These are phyloP conservation scores for Agrilus mali DNA, from an alignment of 2,888 invertebrate species.

Conservation along the genomic window DNA sequence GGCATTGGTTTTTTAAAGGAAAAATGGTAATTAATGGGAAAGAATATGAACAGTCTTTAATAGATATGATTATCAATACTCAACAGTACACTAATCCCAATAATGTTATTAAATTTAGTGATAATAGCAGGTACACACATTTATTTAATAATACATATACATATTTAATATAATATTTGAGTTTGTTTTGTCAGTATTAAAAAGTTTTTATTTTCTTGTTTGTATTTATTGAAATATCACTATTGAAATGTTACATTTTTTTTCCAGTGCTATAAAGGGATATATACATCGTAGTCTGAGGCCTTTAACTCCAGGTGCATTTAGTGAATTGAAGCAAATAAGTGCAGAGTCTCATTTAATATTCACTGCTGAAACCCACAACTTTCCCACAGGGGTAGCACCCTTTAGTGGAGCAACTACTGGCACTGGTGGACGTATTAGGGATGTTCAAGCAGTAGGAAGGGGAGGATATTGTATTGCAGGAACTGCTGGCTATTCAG, in stretches of 20 bases:
- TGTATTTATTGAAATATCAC: neutral
- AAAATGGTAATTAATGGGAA: slow-evolving; percentile 72
- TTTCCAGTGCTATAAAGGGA: slow-evolving; percentile 72
- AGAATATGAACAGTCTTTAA: slow-evolving; percentile 66
- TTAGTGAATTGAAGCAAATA: slow-evolving; percentile 43
- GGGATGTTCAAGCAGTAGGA: slow-evolving; percentile 93
- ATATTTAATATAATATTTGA: neutral
- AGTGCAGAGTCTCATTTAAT: slow-evolving; percentile 70
- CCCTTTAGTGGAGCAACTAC: slow-evolving; percentile 98
- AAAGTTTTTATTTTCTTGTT: too few relatives aligned
- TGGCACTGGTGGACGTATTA: slow-evolving; percentile 89
- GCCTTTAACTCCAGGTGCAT: slow-evolving; percentile 52
- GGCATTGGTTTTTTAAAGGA: slow-evolving; percentile 99
- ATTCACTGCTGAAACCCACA: slow-evolving; percentile 98
- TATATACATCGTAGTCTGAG: slow-evolving; percentile 56
- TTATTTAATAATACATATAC: slow-evolving; percentile 1
- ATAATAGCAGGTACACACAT: slow-evolving; percentile 73
- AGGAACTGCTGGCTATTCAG: slow-evolving; percentile 92
- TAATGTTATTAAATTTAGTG: slow-evolving; percentile 93
- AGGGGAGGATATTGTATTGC: slow-evolving; percentile 89
- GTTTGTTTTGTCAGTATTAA: too few relatives aligned
- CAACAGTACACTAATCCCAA: slow-evolving; percentile 76
- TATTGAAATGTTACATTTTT: neutral
- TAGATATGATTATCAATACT: slow-evolving; percentile 87
- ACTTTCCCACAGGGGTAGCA: slow-evolving; percentile 94